A percentile compares a stretch with the other conserved stretches of the same genome.
These are phyloP conservation scores for Rhabdornis inornatus DNA, from an alignment of 2,113 vertebrate species.

Conservation along the genomic window DNA sequence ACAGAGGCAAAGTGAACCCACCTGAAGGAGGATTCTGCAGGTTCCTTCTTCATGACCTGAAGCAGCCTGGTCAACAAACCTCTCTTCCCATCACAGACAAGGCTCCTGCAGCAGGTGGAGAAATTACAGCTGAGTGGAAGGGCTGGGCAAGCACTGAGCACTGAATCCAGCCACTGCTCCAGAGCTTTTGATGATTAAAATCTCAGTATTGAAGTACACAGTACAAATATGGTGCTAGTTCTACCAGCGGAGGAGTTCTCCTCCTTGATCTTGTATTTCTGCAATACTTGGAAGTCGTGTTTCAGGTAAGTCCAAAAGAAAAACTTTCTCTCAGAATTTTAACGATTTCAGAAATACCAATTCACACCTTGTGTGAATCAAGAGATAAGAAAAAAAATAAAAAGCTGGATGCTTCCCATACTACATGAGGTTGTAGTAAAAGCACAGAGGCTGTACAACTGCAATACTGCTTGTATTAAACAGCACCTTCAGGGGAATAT, in stretches of 20 bases:
- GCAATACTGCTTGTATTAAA: not conserved
- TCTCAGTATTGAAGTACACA: not conserved
- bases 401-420: not conserved
- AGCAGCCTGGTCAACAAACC: conserved; percentile 92
- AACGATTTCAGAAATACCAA: not conserved
- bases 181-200: not conserved
- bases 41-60: conserved; percentile 97
- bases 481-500: not conserved
- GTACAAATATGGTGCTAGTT: not conserved
- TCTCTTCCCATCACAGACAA: conserved; percentile 96
- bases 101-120: conserved; percentile 73
- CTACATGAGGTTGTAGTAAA: not conserved
- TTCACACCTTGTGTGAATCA: not conserved
- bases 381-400: not conserved
- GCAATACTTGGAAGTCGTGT: not conserved
- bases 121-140: not conserved
- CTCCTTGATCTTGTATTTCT: not conserved
- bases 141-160: not conserved
- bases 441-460: not conserved
- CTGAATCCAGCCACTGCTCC: not conserved
- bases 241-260: not conserved
- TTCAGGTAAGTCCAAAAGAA: not conserved
- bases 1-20: conserved; percentile 19
- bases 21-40: conserved; percentile 97
- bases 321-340: not conserved